Conservation (phyloP, 2,888 invertebrate genomes). For the Tachina fera region DNA sequence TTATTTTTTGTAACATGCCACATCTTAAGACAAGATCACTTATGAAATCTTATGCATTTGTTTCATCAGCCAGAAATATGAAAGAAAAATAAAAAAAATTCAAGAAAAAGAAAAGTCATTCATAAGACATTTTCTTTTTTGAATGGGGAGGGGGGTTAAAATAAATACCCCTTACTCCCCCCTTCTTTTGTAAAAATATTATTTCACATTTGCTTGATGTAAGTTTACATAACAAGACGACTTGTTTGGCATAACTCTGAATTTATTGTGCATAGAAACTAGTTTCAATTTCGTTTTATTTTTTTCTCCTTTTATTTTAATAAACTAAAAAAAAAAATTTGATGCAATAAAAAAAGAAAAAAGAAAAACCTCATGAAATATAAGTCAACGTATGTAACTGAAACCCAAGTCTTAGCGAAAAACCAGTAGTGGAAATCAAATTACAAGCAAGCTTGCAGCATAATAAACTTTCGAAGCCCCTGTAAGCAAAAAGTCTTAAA, state of each 20-base stretch:
- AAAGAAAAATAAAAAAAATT: slow-evolving; percentile 31
- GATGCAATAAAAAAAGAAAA: background rate
- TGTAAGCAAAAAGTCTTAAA: background rate
- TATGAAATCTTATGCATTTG: slow-evolving; percentile 50
- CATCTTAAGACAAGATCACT: slow-evolving; percentile 69
- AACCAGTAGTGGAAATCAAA: background rate
- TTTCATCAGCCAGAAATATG: background rate
- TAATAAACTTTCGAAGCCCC: background rate
- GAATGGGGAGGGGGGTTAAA: slow-evolving; percentile 33
- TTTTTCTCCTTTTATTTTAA: slow-evolving; percentile 25
- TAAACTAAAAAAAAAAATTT: background rate
- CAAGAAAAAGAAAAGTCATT: slow-evolving; percentile 53
- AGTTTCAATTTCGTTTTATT: slow-evolving; percentile 46
- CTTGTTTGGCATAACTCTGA: slow-evolving; percentile 56
- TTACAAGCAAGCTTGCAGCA: no score
- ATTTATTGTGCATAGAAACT: slow-evolving; percentile 67
- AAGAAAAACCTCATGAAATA: slow-evolving; percentile 50
- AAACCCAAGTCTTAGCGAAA: slow-evolving; percentile 16
- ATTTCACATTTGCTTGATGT: slow-evolving; percentile 21
- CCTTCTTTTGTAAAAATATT: background rate
- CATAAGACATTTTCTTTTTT: background rate
- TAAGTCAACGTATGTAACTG: slow-evolving; percentile 50
- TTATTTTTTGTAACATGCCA: background rate
- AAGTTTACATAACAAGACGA: slow-evolving; percentile 56
- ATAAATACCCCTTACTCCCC: background rate